Conservation (phyloP, 2,797 vertebrate species). For the Enteromius mattozi region DNA sequence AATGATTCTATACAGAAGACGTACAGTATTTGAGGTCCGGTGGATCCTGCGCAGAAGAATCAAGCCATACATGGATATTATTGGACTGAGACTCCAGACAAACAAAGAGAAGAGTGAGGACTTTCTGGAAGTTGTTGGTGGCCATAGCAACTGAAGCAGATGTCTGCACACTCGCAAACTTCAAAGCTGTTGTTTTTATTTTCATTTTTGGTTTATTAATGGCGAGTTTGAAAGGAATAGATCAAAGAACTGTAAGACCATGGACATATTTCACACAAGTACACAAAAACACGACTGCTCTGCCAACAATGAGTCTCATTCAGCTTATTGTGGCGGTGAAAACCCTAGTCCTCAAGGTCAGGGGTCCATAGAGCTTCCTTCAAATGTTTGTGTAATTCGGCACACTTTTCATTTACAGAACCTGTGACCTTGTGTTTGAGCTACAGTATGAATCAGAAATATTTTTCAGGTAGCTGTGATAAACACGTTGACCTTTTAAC, state of each 20-base stretch:
- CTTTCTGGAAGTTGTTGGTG: slow-evolving; percentile 4
- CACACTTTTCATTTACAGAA: neutral
- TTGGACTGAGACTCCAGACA: slow-evolving; percentile 21
- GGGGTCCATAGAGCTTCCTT: neutral
- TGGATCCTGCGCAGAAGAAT: slow-evolving; percentile 29
- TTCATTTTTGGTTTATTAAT: neutral
- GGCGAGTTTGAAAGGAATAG: neutral
- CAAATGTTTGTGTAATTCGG: neutral
- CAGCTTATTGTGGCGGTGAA: neutral
- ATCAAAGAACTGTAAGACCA: neutral
- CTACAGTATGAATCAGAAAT: neutral
- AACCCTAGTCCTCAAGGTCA: neutral
- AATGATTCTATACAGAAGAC: slow-evolving; percentile 66
- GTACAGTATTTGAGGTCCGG: slow-evolving; percentile 59
- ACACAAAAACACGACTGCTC: neutral
- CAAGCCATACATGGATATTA: slow-evolving; percentile 55
- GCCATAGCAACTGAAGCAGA: slow-evolving; percentile 18
- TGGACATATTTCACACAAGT: neutral
- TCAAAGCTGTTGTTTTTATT: neutral
- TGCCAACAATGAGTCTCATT: neutral
- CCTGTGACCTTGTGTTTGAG: too few species aligned
- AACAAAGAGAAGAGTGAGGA: neutral
- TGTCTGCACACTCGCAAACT: neutral
- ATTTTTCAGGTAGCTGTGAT: neutral
- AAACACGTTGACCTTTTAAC: neutral